Evolutionary conservation across 2,888 invertebrate genomes (phyloP), one percentile per base, ranked within the genome.

Genomic region (Gymnoscelis rufifasciata): DNA sequence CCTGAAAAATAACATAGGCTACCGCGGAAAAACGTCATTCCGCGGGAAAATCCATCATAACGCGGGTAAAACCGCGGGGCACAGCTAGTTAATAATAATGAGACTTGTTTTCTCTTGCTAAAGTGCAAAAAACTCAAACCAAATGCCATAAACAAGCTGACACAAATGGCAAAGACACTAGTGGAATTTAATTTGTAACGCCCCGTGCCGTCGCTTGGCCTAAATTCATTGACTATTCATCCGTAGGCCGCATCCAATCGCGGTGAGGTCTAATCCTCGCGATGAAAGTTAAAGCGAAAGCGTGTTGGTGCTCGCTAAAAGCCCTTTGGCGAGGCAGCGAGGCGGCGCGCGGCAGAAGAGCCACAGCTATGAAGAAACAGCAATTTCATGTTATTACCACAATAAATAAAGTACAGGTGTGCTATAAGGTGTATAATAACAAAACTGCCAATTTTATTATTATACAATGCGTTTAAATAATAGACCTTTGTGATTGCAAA

Each of bases 211-310:
- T 57, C 55, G 53, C 66, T 71, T 76, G 75, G 65, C 71, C 75
- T 75, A 71, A 72, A 78, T 80, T 71, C 72, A 69, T 78, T 80
- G 76, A 70, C 74, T 78, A 77, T 80, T 83, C 80, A 81, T 71
- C 69, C 71, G 68, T 70, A 60, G 69, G 65, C 72, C 60, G 65
- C 68, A 71, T 78, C 70, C 74, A 77, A 78, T 81, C 68, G 73
- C 62, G 68, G 62, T 59, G 65, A 68, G 64, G 68, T 68, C 70
- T 77, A 77, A 79, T 78, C 74, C 72, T 69, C 68, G 71, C 60
- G 68, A 66, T 65, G 63, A 71, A 78, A 81, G 78, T 80, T 81
- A 83, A 82, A 83, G 81, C 68, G 59, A 78, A 75, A 74, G 71
- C 74, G 66, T 72, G 75, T 75, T 71, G 72, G 71, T 74, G 68